These are phyloP conservation scores for Calycopis cecrops DNA, from an alignment of 1,140 invertebrate species.

Conservation along the genomic window DNA sequence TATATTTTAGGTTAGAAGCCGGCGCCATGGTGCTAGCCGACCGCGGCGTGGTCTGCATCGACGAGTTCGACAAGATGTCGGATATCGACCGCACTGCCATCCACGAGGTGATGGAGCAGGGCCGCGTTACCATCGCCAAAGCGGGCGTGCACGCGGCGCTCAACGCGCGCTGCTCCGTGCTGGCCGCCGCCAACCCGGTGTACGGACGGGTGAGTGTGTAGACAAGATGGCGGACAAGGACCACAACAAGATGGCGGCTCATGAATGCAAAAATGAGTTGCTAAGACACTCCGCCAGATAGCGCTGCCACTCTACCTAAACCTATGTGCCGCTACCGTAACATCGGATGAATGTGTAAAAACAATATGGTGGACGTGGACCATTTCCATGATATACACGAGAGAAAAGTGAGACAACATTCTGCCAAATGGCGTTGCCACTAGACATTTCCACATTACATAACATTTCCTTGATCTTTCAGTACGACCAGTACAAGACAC, in stretches of 20 bases:
- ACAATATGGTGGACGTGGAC: no score
- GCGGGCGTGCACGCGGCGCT: constrained; percentile 98
- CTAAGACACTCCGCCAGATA: background rate
- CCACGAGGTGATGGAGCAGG: constrained; percentile 98
- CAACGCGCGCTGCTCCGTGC: constrained; percentile 97
- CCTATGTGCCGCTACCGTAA: no score
- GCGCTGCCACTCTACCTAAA: no score
- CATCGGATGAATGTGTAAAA: no score
- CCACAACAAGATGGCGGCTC: no score
- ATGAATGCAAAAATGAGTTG: background rate
- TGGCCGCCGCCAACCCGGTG: constrained; percentile 99
- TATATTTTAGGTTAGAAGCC: constrained; percentile 87
- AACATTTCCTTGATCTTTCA: constrained; percentile 56
- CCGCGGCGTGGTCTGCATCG: constrained; percentile 98
- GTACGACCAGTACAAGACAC: constrained; percentile 99
- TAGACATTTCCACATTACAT: no score
- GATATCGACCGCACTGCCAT: constrained; percentile 99
- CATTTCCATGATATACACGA: no score
- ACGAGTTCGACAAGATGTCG: constrained; percentile 99
- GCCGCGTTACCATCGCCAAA: constrained; percentile 97
- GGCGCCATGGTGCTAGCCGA: constrained; percentile 99
- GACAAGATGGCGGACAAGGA: background rate
- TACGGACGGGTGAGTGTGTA: constrained; percentile 88
- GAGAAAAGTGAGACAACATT: no score
- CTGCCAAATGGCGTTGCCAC: background rate